These are phyloP conservation scores for Passer domesticus DNA, from an alignment of 2,113 vertebrate genomes.

Conservation along the genomic window DNA sequence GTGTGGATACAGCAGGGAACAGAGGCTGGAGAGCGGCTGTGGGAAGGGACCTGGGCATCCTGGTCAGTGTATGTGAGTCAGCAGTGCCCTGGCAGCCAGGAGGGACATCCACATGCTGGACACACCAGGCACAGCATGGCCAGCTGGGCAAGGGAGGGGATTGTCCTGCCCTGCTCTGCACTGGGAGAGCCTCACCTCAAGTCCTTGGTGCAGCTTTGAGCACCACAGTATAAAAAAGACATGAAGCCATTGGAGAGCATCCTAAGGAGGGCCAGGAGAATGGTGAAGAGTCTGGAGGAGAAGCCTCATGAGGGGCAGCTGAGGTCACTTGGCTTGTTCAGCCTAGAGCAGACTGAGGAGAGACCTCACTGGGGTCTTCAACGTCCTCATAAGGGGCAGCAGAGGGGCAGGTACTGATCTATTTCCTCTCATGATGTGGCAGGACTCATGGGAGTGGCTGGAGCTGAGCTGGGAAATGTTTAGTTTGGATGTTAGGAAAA, in stretches of 20 bases:
- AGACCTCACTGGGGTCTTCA: not conserved
- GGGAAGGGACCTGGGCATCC: not conserved
- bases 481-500: not conserved
- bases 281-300: not conserved
- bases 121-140: not conserved
- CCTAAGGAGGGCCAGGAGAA: not conserved
- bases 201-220: not conserved
- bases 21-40: not conserved
- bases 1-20: not conserved
- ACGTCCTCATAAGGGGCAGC: accelerated
- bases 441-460: not conserved
- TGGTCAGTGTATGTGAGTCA: not conserved
- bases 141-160: not conserved
- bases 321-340: not conserved
- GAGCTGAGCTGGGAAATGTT: not conserved
- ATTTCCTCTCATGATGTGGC: not conserved
- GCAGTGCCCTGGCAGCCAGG: not conserved
- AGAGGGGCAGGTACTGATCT: not conserved
- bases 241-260: not conserved
- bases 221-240: not conserved
- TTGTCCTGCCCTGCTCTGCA: not conserved
- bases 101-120: not conserved
- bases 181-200: not conserved
- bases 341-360: not conserved
- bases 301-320: not conserved